Evolutionary conservation across 2,113 vertebrate genomes (phyloP).

Genomic region (Solenodon paradoxus): DNA sequence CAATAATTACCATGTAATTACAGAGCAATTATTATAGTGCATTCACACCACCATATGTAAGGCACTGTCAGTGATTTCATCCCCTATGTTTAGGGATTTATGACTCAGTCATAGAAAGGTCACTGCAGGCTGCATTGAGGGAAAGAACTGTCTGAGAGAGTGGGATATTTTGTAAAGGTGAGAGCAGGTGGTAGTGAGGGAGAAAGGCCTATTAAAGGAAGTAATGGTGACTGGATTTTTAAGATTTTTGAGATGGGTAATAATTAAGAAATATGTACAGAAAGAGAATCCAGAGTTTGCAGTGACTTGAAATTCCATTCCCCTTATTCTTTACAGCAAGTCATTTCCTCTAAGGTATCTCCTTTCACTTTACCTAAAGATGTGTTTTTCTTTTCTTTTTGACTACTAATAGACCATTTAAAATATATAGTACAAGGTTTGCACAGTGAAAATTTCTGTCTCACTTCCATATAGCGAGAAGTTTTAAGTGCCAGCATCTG

Average conservation of each 20-base stretch:
- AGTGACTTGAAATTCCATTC: neutral
- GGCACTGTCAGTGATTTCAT: slow-evolving; percentile 51
- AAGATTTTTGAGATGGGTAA: neutral
- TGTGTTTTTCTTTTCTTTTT: neutral
- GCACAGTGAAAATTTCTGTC: slow-evolving; percentile 68
- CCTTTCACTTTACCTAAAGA: neutral
- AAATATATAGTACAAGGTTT: slow-evolving; percentile 19
- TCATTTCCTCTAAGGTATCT: neutral
- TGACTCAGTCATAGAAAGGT: slow-evolving; percentile 74
- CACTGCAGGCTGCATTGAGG: slow-evolving; percentile 10
- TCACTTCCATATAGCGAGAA: slow-evolving; percentile 75
- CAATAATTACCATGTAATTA: slow-evolving; percentile 76
- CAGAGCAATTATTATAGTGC: slow-evolving; percentile 65
- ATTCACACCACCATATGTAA: slow-evolving; percentile 66
- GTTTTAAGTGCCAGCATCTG: slow-evolving; percentile 79
- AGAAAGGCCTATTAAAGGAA: neutral
- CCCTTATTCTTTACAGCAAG: neutral
- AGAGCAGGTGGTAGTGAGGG: neutral
- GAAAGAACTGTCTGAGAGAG: neutral
- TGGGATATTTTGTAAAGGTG: neutral
- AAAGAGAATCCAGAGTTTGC: neutral
- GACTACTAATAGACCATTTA: slow-evolving; percentile 71
- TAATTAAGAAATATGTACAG: neutral
- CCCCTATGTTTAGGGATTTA: slow-evolving; percentile 65
- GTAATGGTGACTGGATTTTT: neutral